phyloP scores from a whole-genome alignment of 92 coral and sea anemone species.

The Zoanthus sansibaricus region DNA sequence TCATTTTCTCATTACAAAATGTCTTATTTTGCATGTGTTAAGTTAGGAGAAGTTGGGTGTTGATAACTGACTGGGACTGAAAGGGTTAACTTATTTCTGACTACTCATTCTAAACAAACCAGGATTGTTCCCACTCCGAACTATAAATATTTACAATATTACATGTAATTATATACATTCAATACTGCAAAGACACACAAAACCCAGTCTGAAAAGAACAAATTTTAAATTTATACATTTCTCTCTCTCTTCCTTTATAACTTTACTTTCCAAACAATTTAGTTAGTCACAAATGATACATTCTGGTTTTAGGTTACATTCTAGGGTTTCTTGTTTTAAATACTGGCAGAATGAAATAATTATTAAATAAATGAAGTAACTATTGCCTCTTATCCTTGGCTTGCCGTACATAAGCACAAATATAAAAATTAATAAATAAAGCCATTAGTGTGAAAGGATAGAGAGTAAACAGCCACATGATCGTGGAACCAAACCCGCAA shows the following conservation, averaged over 20 bases:
- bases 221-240: background rate
- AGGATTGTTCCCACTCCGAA: background rate
- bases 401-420: constrained; percentile 29
- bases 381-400: background rate
- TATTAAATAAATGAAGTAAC: background rate
- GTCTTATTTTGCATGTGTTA: no score
- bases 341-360: background rate
- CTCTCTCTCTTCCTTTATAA: background rate
- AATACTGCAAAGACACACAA: background rate
- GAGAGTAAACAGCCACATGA: constrained; percentile 44
- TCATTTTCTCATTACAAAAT: no score
- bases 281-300: background rate
- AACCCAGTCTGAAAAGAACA: background rate
- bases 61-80: no score
- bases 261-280: background rate
- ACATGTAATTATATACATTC: background rate
- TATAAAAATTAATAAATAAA: constrained; percentile 46
- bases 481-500: constrained; percentile 44
- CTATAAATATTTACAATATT: background rate
- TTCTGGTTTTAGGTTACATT: background rate
- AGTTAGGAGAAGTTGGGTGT: no score
- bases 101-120: background rate
- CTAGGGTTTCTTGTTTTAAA: no score
- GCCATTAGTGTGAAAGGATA: constrained; percentile 44
- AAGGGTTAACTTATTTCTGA: no score